Base-by-base conservation (phyloP, 2,113 vertebrate species). In the Pituophis catenifer region DNA sequence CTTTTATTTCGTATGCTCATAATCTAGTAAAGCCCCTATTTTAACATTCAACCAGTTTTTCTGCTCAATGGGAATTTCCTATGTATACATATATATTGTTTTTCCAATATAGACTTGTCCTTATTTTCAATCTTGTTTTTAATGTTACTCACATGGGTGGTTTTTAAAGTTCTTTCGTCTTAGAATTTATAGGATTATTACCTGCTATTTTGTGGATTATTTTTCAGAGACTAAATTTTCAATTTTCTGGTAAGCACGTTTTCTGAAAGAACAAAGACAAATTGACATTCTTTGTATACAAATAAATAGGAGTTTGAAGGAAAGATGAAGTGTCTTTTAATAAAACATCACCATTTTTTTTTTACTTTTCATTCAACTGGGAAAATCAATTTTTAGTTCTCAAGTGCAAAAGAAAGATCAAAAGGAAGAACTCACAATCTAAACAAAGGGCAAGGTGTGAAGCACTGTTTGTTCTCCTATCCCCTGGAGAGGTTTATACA, bases 341-440 rank as follows among this genome's bases (percentile, higher is more conserved):
- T 98, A 97, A 97, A 97, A 97, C 94, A 97, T 97, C 93, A 93
- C 96, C 94, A 90, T 38, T 93, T 96, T 94, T 38, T 81, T 95
- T 96, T 94, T 95, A 55, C 94, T 93, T 95, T 93, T 88, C 89
- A 93, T 95, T 97, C 96, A 96, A 85, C 92, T 96, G 95, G 97
- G 97, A 97, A 97, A 98, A 97, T 98, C 96, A 97, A 94, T 97
- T 96, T 90, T 97, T 95, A 93, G 92, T 96, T 97, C 96, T 96
- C 89, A 94, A 89, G 95, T 97, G 93, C 94, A 95, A 94, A 90
- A 94, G 94, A 95, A 96, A 96, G 95, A 97, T 96, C 96, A 97
- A 97, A 98, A 96, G 95, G 93, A 96, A 97, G 96, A 96, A 87
- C 94, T 97, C 96, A 93, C 95, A 94, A 93, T 96, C 95, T 96